phyloP scores from a whole-genome alignment of 2,888 invertebrate genomes.

The Escarpia spicata region DNA sequence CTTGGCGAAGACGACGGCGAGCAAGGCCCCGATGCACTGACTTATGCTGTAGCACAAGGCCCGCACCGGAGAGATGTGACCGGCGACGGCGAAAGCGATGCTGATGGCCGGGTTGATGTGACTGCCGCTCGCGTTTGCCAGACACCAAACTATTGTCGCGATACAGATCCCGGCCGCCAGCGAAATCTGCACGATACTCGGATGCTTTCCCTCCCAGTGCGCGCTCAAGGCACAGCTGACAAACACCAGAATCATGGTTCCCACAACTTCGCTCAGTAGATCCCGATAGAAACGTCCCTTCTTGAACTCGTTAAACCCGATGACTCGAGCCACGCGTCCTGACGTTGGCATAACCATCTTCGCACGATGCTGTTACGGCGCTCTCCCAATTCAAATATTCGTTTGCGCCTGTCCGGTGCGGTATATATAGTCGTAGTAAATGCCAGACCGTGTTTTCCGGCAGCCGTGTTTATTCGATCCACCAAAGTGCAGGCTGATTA shows the following conservation, averaged over 20 bases:
- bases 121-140: slow-evolving; percentile 21
- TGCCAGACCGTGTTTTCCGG: background rate
- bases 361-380: background rate
- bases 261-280: slow-evolving; percentile 86
- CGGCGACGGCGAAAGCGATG: slow-evolving; percentile 23
- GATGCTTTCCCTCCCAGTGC: slow-evolving; percentile 8
- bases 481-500: background rate
- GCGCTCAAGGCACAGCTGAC: slow-evolving; percentile 79
- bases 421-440: background rate
- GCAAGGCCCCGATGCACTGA: background rate
- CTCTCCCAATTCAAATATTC: background rate
- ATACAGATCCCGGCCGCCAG: background rate
- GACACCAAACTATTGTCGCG: slow-evolving; percentile 23
- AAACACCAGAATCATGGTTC: slow-evolving; percentile 85
- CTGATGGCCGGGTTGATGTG: slow-evolving; percentile 25
- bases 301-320: slow-evolving; percentile 36
- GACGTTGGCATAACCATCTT: background rate
- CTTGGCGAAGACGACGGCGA: background rate
- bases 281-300: slow-evolving; percentile 75
- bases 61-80: slow-evolving; percentile 24
- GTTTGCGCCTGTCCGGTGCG: background rate
- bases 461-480: background rate
- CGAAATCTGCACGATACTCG: slow-evolving; percentile 17
- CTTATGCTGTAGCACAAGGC: slow-evolving; percentile 14
- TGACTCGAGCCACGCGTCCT: background rate